Evolutionary conservation across 2,797 vertebrate genomes (phyloP).

Genomic region (Rhynchotus rufescens): DNA sequence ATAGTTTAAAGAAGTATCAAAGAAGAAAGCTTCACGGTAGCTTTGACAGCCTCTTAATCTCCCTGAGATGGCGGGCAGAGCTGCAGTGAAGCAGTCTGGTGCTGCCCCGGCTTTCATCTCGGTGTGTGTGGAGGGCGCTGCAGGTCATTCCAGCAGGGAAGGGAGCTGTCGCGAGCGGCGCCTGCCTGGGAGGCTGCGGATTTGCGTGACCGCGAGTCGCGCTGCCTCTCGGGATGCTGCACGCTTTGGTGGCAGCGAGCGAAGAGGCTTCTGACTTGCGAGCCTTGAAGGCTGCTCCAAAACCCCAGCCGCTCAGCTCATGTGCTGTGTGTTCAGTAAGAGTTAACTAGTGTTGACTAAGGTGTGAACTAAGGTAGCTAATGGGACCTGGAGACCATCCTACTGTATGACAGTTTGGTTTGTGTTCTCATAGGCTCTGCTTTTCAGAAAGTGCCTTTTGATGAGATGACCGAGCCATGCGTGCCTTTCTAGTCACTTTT

Average conservation of each 20-base stretch:
- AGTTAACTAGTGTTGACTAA: background rate
- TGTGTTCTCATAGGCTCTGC: background rate
- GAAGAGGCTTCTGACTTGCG: background rate
- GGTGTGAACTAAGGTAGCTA: background rate
- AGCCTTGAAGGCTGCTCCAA: background rate
- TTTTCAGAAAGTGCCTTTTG: background rate
- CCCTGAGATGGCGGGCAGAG: background rate
- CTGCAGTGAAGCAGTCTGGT: background rate
- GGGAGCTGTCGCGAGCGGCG: background rate
- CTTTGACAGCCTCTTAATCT: slow-evolving; percentile 37
- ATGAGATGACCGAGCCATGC: background rate
- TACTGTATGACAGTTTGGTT: background rate
- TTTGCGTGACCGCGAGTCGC: background rate
- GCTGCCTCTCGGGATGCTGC: background rate
- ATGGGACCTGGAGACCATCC: background rate
- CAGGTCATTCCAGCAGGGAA: background rate
- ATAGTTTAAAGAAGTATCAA: too few species aligned
- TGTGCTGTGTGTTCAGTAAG: background rate
- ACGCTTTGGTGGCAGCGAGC: background rate
- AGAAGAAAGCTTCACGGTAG: slow-evolving; percentile 19
- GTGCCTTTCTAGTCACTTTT: background rate
- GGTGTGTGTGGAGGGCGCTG: background rate
- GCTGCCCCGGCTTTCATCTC: background rate
- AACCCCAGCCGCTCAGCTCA: background rate
- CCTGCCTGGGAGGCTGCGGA: background rate